Conservation (phyloP, 2,113 vertebrate genomes). For the Pomatostomus ruficeps region DNA sequence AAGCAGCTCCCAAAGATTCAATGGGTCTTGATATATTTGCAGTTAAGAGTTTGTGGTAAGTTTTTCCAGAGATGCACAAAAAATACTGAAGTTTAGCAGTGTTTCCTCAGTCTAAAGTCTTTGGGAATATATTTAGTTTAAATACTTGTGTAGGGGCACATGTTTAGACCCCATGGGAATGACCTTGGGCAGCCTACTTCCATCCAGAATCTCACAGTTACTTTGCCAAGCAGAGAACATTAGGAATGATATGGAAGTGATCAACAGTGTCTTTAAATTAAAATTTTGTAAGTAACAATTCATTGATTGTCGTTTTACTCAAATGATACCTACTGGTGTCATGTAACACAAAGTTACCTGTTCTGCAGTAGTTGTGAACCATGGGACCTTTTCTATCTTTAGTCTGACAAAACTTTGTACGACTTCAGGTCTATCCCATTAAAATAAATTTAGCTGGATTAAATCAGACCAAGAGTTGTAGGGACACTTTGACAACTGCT, state of each 20-base stretch:
- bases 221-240: background rate
- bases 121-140: background rate
- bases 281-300: background rate
- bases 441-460: background rate
- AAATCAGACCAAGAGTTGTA: background rate
- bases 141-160: background rate
- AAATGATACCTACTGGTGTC: background rate
- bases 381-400: fast-evolving
- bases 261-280: background rate
- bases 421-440: background rate
- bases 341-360: background rate
- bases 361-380: background rate
- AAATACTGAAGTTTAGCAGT: background rate
- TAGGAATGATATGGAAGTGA: background rate
- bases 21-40: background rate
- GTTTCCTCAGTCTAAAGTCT: background rate
- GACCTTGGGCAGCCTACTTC: background rate
- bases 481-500: background rate
- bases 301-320: background rate
- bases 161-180: background rate
- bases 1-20: background rate
- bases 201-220: background rate
- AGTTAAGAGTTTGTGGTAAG: background rate
- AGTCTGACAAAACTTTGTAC: background rate
- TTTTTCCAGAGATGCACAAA: background rate